phyloP scores from a whole-genome alignment of 2,797 vertebrate species.

The Brachymystax lenok region DNA sequence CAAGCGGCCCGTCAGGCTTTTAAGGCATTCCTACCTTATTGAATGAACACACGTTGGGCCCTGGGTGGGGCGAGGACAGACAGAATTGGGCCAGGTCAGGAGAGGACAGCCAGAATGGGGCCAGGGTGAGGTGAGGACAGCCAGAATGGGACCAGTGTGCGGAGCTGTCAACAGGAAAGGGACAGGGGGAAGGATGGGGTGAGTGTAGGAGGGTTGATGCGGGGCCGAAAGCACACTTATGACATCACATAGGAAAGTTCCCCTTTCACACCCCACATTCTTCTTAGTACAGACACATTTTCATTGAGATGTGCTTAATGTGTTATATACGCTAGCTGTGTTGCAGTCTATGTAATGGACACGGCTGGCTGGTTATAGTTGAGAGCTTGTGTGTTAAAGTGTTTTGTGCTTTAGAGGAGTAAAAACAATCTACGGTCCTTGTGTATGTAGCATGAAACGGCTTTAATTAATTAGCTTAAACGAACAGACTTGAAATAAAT shows the following conservation, averaged over 20 bases:
- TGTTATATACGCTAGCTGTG: slow-evolving; percentile 25
- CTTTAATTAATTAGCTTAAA: slow-evolving; percentile 27
- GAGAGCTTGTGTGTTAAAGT: slow-evolving; percentile 35
- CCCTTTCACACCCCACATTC: background rate
- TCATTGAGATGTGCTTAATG: slow-evolving; percentile 30
- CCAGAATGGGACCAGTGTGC: slow-evolving; percentile 60
- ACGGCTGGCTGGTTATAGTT: slow-evolving; percentile 24
- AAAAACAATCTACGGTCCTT: slow-evolving; percentile 36
- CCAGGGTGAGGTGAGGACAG: background rate
- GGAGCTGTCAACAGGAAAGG: slow-evolving; percentile 48
- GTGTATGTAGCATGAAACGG: slow-evolving; percentile 22
- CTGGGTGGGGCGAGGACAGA: slow-evolving; percentile 40
- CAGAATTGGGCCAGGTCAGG: slow-evolving; percentile 43
- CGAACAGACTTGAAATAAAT: slow-evolving; percentile 14
- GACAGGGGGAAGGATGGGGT: slow-evolving; percentile 39
- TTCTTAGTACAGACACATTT: background rate
- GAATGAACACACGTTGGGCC: slow-evolving; percentile 51
- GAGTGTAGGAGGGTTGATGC: slow-evolving; percentile 17
- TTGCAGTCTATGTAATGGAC: slow-evolving; percentile 32
- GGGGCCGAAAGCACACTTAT: slow-evolving; percentile 46
- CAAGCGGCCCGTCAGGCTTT: slow-evolving; percentile 32
- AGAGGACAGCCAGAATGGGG: slow-evolving; percentile 63
- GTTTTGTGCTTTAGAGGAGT: slow-evolving; percentile 45
- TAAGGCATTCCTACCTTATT: slow-evolving; percentile 75
- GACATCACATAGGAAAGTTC: slow-evolving; percentile 66